These are phyloP conservation scores for Hydraecia micacea DNA, from an alignment of 2,888 invertebrate genomes.

Conservation along the genomic window DNA sequence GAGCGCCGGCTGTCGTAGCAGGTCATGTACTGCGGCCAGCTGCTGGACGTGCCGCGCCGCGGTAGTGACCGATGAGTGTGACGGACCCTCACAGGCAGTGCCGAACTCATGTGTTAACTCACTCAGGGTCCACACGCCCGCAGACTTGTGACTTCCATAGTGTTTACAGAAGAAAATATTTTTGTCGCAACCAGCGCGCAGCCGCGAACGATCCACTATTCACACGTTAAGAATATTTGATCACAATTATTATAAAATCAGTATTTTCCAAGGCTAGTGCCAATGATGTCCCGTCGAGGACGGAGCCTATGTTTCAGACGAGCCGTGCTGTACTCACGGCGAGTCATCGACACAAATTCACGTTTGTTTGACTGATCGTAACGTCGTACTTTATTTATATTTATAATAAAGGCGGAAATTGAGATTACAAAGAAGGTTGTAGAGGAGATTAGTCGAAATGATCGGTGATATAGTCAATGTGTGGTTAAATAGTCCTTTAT, in stretches of 20 bases:
- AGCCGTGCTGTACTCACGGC: slow-evolving; percentile 29
- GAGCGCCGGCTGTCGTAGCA: neutral
- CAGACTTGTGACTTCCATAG: slow-evolving; percentile 57
- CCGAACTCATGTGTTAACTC: slow-evolving; percentile 11
- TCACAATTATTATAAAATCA: slow-evolving; percentile 52
- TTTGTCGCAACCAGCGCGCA: slow-evolving; percentile 34
- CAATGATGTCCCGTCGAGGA: slow-evolving; percentile 32
- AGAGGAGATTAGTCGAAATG: slow-evolving; percentile 67
- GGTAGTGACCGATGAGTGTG: slow-evolving; percentile 7
- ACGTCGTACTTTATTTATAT: slow-evolving; percentile 72
- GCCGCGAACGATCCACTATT: slow-evolving; percentile 36
- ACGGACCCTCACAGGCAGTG: neutral
- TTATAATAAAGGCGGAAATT: slow-evolving; percentile 52
- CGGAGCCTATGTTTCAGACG: slow-evolving; percentile 27
- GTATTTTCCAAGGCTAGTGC: slow-evolving; percentile 63
- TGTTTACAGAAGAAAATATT: slow-evolving; percentile 57
- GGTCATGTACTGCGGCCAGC: rapidly evolving
- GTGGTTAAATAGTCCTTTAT: slow-evolving; percentile 68
- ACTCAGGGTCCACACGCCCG: slow-evolving; percentile 10
- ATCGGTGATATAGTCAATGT: slow-evolving; percentile 68
- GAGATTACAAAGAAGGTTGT: slow-evolving; percentile 71
- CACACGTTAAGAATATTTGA: slow-evolving; percentile 46
- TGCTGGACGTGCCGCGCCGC: slow-evolving; percentile 14
- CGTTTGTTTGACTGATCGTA: slow-evolving; percentile 71
- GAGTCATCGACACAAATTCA: slow-evolving; percentile 45